A percentile compares a stretch with the other conserved stretches of the same genome.
These are phyloP conservation scores for Propsilocerus akamusi DNA, from an alignment of 1,140 invertebrate genomes.

Conservation along the genomic window DNA sequence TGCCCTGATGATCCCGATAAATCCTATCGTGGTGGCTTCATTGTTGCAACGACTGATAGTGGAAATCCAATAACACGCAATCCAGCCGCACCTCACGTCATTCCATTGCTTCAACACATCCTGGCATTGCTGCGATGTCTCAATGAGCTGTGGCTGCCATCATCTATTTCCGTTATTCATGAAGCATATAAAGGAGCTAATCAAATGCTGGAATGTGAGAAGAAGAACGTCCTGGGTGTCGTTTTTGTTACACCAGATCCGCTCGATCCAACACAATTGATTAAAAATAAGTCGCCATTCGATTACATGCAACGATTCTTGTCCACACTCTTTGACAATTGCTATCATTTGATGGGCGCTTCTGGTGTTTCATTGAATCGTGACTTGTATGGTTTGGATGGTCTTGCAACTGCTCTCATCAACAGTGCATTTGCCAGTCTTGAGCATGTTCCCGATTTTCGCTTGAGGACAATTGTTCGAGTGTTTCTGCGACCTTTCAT, in stretches of 20 bases:
- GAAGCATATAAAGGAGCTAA: conserved; percentile 48
- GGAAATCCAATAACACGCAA: conserved; percentile 66
- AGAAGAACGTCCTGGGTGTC: conserved; percentile 41
- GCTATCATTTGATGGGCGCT: conserved; percentile 60
- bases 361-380: conserved; percentile 59
- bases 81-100: conserved; percentile 63
- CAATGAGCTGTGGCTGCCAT: conserved; percentile 59
- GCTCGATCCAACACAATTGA: conserved; percentile 23
- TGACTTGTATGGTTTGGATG: conserved; percentile 58
- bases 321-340: conserved; percentile 43
- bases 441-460: conserved; percentile 64
- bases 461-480: conserved; percentile 60
- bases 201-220: conserved; percentile 49
- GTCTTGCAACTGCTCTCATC: conserved; percentile 38
- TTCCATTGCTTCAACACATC: conserved; percentile 56
- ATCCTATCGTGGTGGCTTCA: conserved; percentile 61
- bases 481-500: conserved; percentile 74
- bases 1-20: conserved; percentile 67
- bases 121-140: conserved; percentile 53
- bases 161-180: conserved; percentile 36
- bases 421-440: conserved; percentile 48
- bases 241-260: conserved; percentile 26
- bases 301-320: conserved; percentile 71
- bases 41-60: conserved; percentile 48
- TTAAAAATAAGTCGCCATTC: conserved; percentile 32